Percentiles rank a stretch among this genome's conserved stretches.
Conservation (phyloP, 1,140 invertebrate species). For the Pseudomyrmex dendroicus region DNA sequence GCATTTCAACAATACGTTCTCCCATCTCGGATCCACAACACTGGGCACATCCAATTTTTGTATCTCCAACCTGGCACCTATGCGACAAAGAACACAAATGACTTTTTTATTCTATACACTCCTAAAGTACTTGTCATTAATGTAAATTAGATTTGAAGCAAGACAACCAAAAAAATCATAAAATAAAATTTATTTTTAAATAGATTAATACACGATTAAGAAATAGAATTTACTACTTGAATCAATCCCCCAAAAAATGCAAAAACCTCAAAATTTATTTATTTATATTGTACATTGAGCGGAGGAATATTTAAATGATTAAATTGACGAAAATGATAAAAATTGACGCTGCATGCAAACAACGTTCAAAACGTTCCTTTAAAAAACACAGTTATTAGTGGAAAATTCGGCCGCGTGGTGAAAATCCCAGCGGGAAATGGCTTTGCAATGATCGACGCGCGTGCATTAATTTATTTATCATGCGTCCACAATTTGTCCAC, state of each 20-base stretch:
- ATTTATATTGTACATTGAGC: neutral
- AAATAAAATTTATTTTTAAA: no score
- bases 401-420: neutral
- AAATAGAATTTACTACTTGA: neutral
- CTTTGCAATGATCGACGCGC: conserved; percentile 17
- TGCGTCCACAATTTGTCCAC: conserved; percentile 1
- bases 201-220: no score
- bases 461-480: conserved; percentile 71
- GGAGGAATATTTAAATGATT: neutral
- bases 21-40: conserved; percentile 79
- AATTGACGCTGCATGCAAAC: conserved; percentile 8
- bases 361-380: neutral
- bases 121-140: neutral
- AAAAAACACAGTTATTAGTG: conserved; percentile 53
- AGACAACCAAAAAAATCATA: neutral
- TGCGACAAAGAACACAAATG: neutral
- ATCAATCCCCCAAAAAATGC: no score
- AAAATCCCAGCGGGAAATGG: conserved; percentile 30
- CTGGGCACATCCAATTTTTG: conserved; percentile 77
- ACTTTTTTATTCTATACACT: neutral
- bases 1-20: conserved; percentile 85
- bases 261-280: neutral
- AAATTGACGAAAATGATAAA: conserved; percentile 37
- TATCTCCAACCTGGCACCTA: conserved; percentile 73
- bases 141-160: neutral